These are phyloP conservation scores for Gonioctena quinquepunctata DNA, from an alignment of 1,140 invertebrate genomes.

Conservation along the genomic window DNA sequence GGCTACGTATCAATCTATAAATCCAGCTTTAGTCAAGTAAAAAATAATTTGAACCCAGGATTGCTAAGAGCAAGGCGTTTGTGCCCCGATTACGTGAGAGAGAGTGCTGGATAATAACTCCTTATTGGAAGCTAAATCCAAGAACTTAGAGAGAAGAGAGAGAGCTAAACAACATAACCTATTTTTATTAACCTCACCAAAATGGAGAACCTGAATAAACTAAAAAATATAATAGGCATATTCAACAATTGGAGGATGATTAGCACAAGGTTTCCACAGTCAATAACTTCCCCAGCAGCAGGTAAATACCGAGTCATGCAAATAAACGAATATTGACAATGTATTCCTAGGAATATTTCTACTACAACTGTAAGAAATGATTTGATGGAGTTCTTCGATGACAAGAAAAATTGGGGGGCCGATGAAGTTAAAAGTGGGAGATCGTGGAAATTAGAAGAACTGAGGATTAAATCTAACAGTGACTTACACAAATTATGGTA, in stretches of 20 bases:
- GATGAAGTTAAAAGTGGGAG: constrained; percentile 81
- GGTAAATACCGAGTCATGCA: too few species aligned
- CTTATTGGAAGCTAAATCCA: too few species aligned
- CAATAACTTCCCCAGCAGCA: background rate
- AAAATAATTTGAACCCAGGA: too few species aligned
- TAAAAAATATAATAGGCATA: background rate
- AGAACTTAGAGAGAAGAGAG: background rate
- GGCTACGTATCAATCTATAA: too few species aligned
- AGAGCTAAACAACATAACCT: too few species aligned
- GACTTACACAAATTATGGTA: constrained; percentile 99
- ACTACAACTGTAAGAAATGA: constrained; percentile 19
- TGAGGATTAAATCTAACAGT: constrained; percentile 92
- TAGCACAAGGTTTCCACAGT: background rate
- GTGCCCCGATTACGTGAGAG: too few species aligned
- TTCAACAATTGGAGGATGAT: background rate
- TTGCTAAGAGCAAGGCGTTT: too few species aligned
- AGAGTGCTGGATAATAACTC: too few species aligned
- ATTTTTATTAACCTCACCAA: too few species aligned
- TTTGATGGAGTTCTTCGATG: constrained; percentile 93
- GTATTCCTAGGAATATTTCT: constrained; percentile 21
- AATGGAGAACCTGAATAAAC: background rate
- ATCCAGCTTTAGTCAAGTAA: too few species aligned
- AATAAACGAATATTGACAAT: too few species aligned
- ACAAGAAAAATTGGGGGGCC: constrained; percentile 82
- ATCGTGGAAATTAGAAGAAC: constrained; percentile 87